A percentile compares a stretch with the other conserved stretches of the same genome.
Evolutionary conservation across 2,888 invertebrate species (phyloP).

Genomic region (Andrena dorsata): DNA sequence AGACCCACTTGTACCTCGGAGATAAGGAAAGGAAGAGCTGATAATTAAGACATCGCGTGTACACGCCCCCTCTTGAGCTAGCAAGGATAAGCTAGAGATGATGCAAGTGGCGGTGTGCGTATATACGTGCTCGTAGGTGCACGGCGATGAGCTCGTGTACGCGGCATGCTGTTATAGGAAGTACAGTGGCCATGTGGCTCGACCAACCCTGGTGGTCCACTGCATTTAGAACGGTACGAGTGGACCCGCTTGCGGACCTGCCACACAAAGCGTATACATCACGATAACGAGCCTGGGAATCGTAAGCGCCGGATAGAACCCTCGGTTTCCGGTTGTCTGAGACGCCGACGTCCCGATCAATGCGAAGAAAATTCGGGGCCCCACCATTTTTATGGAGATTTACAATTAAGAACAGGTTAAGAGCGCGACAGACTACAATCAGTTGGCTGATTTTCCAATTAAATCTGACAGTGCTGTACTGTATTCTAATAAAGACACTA

Average conservation of each 20-base stretch:
- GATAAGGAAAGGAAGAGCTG: slow-evolving; percentile 74
- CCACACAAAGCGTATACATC: slow-evolving; percentile 74
- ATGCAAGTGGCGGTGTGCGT: slow-evolving; percentile 29
- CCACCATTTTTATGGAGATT: slow-evolving; percentile 27
- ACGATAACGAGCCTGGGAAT: slow-evolving; percentile 80
- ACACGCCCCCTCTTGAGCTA: slow-evolving; percentile 76
- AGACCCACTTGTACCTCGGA: slow-evolving; percentile 30
- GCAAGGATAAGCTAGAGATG: slow-evolving; percentile 67
- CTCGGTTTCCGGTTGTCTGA: slow-evolving; percentile 72
- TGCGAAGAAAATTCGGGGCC: background rate
- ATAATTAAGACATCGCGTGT: slow-evolving; percentile 77
- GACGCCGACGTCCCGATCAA: slow-evolving; percentile 43
- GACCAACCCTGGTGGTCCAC: slow-evolving; percentile 75
- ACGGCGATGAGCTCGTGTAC: slow-evolving; percentile 28
- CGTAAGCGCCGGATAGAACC: slow-evolving; percentile 71
- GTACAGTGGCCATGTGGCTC: slow-evolving; percentile 76
- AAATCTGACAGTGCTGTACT: background rate
- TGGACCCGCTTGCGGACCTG: slow-evolving; percentile 73
- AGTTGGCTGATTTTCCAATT: background rate
- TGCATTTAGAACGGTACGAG: slow-evolving; percentile 81
- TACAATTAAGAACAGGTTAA: too few relatives aligned
- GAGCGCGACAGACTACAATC: background rate
- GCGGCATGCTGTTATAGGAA: slow-evolving; percentile 64
- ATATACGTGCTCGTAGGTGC: slow-evolving; percentile 34
- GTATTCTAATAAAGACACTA: too few relatives aligned